These are phyloP conservation scores for Ormyrus labotus DNA, from an alignment of 2,888 invertebrate genomes.

Conservation along the genomic window DNA sequence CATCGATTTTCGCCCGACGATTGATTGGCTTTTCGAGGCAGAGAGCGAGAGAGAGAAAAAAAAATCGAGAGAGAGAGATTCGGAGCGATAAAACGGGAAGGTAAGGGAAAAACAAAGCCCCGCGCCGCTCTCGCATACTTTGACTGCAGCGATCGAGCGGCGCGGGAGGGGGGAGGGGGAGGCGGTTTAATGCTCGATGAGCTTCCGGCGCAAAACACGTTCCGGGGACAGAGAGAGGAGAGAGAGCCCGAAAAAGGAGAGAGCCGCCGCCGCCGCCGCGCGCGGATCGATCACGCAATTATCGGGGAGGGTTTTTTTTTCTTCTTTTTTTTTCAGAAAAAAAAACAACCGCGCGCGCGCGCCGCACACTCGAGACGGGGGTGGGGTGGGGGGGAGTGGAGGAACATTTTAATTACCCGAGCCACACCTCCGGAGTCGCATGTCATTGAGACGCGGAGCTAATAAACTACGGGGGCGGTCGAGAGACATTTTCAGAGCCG, in stretches of 20 bases:
- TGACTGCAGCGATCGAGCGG: background rate
- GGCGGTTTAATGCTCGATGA: slow-evolving; percentile 37
- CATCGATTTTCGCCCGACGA: slow-evolving; percentile 40
- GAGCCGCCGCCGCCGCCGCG: no score
- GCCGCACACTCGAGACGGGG: no score
- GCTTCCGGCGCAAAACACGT: background rate
- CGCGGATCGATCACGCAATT: slow-evolving; percentile 44
- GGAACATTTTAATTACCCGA: no score
- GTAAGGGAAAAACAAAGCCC: slow-evolving; percentile 39
- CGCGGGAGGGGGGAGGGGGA: slow-evolving; percentile 22
- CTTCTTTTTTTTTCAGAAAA: no score
- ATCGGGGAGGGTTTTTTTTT: slow-evolving; percentile 18
- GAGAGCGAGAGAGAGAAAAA: slow-evolving; percentile 30
- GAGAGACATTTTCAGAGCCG: no score
- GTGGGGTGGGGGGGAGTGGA: no score
- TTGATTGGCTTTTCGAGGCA: slow-evolving; percentile 25
- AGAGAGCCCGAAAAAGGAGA: background rate
- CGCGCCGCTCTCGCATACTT: background rate
- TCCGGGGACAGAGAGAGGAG: background rate
- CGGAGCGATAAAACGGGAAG: slow-evolving; percentile 40
- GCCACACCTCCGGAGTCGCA: no score
- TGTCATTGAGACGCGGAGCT: no score
- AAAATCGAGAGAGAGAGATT: slow-evolving; percentile 14
- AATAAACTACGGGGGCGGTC: no score
- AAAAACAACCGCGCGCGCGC: no score